Conservation (phyloP, 92 coral and sea anemone genomes). For the Actinostola sp. region DNA sequence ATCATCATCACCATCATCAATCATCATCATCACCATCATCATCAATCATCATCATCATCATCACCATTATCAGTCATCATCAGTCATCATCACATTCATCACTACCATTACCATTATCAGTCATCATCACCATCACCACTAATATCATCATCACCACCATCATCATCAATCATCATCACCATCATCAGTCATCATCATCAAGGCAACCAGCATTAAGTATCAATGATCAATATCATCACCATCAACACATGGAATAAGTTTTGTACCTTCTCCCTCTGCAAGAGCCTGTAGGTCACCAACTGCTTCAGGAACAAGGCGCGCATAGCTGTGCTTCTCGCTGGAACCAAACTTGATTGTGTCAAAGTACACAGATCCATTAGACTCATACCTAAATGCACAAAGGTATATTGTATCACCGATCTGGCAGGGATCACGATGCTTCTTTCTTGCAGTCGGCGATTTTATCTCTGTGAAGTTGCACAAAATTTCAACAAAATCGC, state of each 20-base stretch:
- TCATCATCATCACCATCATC: too few relatives aligned
- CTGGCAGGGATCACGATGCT: too few relatives aligned
- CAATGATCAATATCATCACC: neutral
- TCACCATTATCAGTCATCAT: neutral
- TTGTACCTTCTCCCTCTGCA: conserved; percentile 96
- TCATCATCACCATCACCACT: neutral
- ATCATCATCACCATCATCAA: too few relatives aligned
- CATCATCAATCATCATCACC: neutral
- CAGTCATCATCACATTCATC: neutral
- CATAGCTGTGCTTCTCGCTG: conserved; percentile 89
- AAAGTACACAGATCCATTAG: conserved; percentile 94
- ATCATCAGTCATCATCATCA: too few relatives aligned
- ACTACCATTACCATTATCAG: neutral
- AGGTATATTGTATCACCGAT: too few relatives aligned
- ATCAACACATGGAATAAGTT: neutral
- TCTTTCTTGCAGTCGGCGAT: too few relatives aligned
- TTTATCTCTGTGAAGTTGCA: too few relatives aligned
- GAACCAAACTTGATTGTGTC: conserved; percentile 98
- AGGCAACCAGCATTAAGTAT: neutral
- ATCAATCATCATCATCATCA: too few relatives aligned
- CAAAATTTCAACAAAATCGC: too few relatives aligned
- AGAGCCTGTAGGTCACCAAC: conserved; percentile 96
- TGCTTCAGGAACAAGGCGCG: conserved; percentile 96
- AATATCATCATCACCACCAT: neutral
- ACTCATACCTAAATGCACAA: conserved; percentile 59